These are phyloP conservation scores for Pluvialis apricaria DNA, from an alignment of 2,113 vertebrate genomes.

Conservation along the genomic window DNA sequence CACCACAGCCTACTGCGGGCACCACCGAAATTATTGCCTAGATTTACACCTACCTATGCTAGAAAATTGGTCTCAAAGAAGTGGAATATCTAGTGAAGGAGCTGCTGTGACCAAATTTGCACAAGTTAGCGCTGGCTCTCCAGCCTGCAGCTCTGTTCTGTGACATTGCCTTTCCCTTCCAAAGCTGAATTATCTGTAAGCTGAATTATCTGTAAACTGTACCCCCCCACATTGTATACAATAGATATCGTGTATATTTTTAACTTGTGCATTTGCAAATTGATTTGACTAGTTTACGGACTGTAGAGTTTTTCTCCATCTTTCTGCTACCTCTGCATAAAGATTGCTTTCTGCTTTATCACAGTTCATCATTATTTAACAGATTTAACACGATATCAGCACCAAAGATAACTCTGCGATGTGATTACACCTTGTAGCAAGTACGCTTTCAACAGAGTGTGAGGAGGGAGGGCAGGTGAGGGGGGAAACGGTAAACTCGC, in stretches of 20 bases:
- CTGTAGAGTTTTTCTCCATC: background rate
- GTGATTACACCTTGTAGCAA: background rate
- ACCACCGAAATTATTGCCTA: background rate
- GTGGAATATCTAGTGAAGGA: background rate
- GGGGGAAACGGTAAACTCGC: background rate
- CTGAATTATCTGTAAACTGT: background rate
- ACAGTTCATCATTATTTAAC: background rate
- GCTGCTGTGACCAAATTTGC: background rate
- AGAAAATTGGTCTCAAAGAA: background rate
- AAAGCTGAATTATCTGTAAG: background rate
- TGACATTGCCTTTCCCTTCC: background rate
- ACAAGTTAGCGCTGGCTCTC: background rate
- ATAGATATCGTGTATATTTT: background rate
- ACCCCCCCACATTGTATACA: background rate
- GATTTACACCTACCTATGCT: background rate
- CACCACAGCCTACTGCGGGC: background rate
- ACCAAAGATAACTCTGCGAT: background rate
- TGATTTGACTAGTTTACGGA: background rate
- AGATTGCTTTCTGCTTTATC: background rate
- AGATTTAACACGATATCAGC: background rate
- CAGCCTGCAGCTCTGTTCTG: background rate
- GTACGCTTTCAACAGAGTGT: fast-evolving
- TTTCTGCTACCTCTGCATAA: background rate
- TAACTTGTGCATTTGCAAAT: background rate
- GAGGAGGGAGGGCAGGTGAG: background rate